Base-by-base conservation (phyloP, 2,113 vertebrate genomes). In the Aleadryas rufinucha region DNA sequence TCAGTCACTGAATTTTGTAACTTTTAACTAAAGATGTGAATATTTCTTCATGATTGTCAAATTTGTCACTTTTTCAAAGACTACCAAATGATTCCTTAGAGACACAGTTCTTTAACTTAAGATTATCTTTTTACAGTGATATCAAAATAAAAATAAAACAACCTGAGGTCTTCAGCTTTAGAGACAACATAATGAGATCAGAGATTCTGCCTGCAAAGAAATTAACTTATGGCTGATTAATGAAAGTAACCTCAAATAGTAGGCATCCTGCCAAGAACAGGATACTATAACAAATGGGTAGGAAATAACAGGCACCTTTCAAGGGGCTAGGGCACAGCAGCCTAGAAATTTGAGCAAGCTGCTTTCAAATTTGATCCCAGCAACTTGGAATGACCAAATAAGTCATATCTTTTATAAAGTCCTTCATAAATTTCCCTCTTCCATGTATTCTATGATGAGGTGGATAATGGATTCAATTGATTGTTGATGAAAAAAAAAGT, bases 211-310 rank as follows among this genome's bases (percentile, higher is more conserved):
- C 95, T 94, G 94, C 90, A 97, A 97, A 97, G 86, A 98, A 98
- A 98, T 97, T 97, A 98, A 96, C 96, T 98, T 98, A 97, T 69
- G 75, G 97, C 93, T 97, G 97, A 98, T 98, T 97, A 98, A 97
- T 92, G 97, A 97, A 97, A 98, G 97, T 84, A 97, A 96, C 97
- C 96, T 97, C 95, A 98, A 98, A 97, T 74, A 97, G 92, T 4
- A 75, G 97, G 96, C 91, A 26, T 65, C 49, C 92, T 97, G 97
- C 97, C 97, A 97, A 57, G 90, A 96, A 81, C 69, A 90, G 95
- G 93, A 94, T 80, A 69, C 87, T 84, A 6, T 86, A 97, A 96
- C 91, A 89, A 93, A 93, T 52, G 45, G 61, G 65, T 89, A 90
- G 93, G 70, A 94, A 95, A 95, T 94, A 98, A 97, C 91, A 93